Evolutionary conservation across 2,888 invertebrate genomes (phyloP).

Genomic region (Atrina japonica): DNA sequence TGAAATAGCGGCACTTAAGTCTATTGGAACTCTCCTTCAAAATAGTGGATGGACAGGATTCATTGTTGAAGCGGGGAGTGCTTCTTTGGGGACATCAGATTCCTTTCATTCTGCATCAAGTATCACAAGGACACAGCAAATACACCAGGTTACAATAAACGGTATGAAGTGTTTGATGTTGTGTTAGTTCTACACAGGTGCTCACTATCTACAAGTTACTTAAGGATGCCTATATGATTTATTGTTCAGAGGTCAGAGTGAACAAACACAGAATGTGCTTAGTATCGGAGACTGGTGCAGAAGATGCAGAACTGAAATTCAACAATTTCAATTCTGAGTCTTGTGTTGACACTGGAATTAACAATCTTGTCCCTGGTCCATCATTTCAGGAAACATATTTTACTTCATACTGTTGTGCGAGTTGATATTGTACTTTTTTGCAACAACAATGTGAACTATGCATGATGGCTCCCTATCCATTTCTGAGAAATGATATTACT

Average conservation of each 20-base stretch:
- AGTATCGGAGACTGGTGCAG: too few species aligned
- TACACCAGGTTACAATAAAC: slow-evolving; percentile 58
- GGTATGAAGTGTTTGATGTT: too few species aligned
- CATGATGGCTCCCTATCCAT: slow-evolving; percentile 53
- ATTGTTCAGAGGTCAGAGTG: slow-evolving; percentile 2
- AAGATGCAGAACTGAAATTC: too few species aligned
- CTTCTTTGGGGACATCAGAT: slow-evolving; percentile 61
- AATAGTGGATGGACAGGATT: slow-evolving; percentile 64
- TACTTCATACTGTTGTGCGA: slow-evolving; percentile 28
- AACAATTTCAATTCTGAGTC: too few species aligned
- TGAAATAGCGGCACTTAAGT: slow-evolving; percentile 64
- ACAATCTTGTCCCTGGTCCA: too few species aligned
- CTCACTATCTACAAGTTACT: slow-evolving; percentile 39
- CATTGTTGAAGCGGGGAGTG: slow-evolving; percentile 55
- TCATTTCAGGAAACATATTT: too few species aligned
- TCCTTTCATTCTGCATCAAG: slow-evolving; percentile 47
- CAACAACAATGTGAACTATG: slow-evolving; percentile 55
- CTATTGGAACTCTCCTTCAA: slow-evolving; percentile 57
- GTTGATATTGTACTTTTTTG: slow-evolving; percentile 52
- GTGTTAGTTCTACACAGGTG: too few species aligned
- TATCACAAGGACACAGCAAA: slow-evolving; percentile 46
- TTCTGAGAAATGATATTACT: slow-evolving; percentile 39
- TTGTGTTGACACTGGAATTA: too few species aligned
- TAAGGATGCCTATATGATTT: slow-evolving; percentile 25
- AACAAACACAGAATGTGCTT: neutral